Evolutionary conservation across 2,113 vertebrate genomes (phyloP).

Genomic region (Morone chrysops): DNA sequence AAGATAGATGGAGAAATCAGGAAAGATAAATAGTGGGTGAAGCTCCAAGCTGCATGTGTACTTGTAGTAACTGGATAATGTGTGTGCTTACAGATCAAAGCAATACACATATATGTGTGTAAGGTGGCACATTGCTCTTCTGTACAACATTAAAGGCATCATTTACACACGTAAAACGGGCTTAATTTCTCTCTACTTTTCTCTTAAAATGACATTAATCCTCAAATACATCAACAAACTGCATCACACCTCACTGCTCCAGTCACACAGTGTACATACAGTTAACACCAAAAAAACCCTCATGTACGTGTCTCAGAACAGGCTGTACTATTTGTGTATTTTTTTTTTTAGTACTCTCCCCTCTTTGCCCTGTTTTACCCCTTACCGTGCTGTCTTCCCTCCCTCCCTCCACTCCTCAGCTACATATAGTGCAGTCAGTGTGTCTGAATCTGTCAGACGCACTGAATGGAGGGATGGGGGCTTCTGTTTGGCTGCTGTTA

Average conservation of each 20-base stretch:
- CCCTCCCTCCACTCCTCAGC: constrained; percentile 19
- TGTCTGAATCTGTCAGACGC: constrained; percentile 63
- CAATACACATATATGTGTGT: not conserved
- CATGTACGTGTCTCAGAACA: constrained; percentile 4
- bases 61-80: not conserved
- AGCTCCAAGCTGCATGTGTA: not conserved
- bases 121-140: not conserved
- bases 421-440: constrained; percentile 53
- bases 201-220: not conserved
- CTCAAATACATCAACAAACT: not conserved
- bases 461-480: constrained; percentile 57
- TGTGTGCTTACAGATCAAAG: constrained; percentile 10
- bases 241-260: not conserved
- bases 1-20: constrained; percentile 13
- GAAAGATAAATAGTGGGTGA: not conserved
- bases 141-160: not conserved
- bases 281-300: not conserved
- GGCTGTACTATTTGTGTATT: constrained; percentile 21
- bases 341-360: constrained; percentile 10
- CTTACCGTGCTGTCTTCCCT: not conserved
- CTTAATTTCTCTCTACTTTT: not conserved
- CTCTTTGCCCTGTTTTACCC: constrained; percentile 35
- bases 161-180: not conserved
- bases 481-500: constrained; percentile 63
- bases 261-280: not conserved